Base-by-base conservation (phyloP, 1,140 invertebrate species). In the Antheraea mylitta region DNA sequence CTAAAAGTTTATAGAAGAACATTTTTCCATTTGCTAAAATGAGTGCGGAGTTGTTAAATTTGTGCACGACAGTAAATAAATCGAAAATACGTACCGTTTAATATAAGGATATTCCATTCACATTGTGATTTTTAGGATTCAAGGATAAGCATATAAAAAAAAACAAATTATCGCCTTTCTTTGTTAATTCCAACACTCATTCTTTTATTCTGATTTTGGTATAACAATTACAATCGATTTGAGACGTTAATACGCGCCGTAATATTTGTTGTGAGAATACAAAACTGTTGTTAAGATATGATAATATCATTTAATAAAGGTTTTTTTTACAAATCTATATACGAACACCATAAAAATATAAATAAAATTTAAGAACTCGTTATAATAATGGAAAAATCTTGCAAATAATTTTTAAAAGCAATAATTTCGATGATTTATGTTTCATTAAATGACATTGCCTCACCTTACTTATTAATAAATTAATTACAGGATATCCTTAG, bases 181-280 rank as follows among this genome's bases (percentile, higher is more conserved):
- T 53, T 84, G 85, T 90, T 92, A 90, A 90, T 90, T 90, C 82
- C 87, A 90, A 90, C 90, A 92, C 87, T 92, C 86, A 90, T 90
- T 90, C 85, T 87, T 90, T 92, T 88, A 92, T 92, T 92, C 80
- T 83, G 81, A 83, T 87, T 89, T 89, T 89, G 83, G 85, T 90
- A 87, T 86, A 80, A 61, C 60, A 61, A 87, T 85, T 82, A 83
- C 74, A 86, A 74, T 74, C 60, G 45, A 76, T 66, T 73, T 77
- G 77, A 85, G 75, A 81, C 70, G 61, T 70, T 78, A 37, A 75
- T 82, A 75, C 78, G 72, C 75, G 71, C 72, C 86, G 92, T 93
- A 89, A 81, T 93, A 93, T 93, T 93, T 93, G 92, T 92, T 93
- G 92, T 93, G 92, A 93, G 92, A 93, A 79, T 90, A 82, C 81